Evolutionary conservation across 1,140 invertebrate species (phyloP), one percentile per base, ranked within the genome.

Genomic region (Orius insidiosus): DNA sequence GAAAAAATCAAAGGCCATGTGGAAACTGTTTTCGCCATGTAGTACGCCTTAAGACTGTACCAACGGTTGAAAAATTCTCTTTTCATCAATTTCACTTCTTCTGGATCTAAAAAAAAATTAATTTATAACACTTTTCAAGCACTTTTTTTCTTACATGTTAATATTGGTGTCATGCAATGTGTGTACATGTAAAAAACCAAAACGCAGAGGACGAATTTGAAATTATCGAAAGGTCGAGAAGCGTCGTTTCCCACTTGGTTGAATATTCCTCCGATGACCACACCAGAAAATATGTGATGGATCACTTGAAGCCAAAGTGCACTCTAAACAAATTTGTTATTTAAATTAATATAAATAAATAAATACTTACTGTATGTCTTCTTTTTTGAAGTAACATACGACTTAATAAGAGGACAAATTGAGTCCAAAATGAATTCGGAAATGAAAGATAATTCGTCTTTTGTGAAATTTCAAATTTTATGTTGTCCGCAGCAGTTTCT

Each of bases 1-100:
- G 60, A 5, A 5, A 63, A 39, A 56, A 67, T 65, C 13, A 64
- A 56, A 4, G 81, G 81, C 18, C 82, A 66, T 16, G 72, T 72
- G 0, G 86, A 75, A 42, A 86, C 59, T 0, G 85, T 80, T 54
- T 86, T 72, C 0, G 90, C 88, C 9, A 75, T 59, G 53, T 79
- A 83, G 58, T 80, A 83, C 0, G 78, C 71, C 56, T 78, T 79
- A 2, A 81, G 62, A 49, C 77, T 76, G 61, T 84, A 84, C 79
- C 79, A 84, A 36, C 76, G 74, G 59, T 84, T 84, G 51, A 80
- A 71, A 59, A 80, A 77, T 59, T 84, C 80, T 51, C 78, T 60
- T 8, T 74, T 67, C 54, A 82, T 68, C 37, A 80, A 65, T 31
- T 70, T 66, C 56, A 80, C 70, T 60, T 82, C 78, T 42, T 68